These are phyloP conservation scores for Erpetoichthys calabaricus DNA, from an alignment of 2,797 vertebrate genomes.

Conservation along the genomic window DNA sequence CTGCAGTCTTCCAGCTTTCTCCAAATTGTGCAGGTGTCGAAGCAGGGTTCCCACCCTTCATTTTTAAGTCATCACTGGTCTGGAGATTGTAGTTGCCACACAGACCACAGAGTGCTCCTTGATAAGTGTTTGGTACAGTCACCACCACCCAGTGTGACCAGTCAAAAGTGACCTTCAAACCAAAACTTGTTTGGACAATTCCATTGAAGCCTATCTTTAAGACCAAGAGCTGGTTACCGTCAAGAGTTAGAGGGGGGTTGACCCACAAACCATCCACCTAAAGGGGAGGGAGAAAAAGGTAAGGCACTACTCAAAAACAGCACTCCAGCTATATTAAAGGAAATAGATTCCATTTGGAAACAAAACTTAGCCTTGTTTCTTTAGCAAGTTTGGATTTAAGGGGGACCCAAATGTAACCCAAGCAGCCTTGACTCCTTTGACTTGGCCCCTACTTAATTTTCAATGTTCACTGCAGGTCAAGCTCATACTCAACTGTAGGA, in stretches of 20 bases:
- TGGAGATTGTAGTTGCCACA: conserved; percentile 55
- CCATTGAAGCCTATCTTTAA: conserved; percentile 28
- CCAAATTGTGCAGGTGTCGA: conserved; percentile 27
- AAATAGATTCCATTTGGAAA: no score
- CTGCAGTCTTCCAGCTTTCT: conserved; percentile 40
- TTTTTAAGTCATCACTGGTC: conserved; percentile 31
- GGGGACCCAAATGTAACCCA: no score
- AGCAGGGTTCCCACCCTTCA: conserved; percentile 20
- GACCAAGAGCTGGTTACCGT: conserved; percentile 22
- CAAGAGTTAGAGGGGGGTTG: conserved; percentile 33
- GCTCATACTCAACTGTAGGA: no score
- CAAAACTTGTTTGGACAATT: conserved; percentile 33
- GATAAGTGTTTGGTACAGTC: conserved; percentile 44
- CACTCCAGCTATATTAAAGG: no score
- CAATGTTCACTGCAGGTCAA: no score
- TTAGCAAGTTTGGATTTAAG: no score
- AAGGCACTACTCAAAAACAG: neutral
- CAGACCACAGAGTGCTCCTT: conserved; percentile 33
- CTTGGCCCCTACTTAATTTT: no score
- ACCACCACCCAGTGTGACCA: conserved; percentile 38
- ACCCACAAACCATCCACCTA: conserved; percentile 43
- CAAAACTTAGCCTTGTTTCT: no score
- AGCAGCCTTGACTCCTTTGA: no score
- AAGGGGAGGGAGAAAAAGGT: neutral
- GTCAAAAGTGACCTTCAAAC: conserved; percentile 43